Conservation (phyloP, 2,113 vertebrate species). For the Sorex araneus region DNA sequence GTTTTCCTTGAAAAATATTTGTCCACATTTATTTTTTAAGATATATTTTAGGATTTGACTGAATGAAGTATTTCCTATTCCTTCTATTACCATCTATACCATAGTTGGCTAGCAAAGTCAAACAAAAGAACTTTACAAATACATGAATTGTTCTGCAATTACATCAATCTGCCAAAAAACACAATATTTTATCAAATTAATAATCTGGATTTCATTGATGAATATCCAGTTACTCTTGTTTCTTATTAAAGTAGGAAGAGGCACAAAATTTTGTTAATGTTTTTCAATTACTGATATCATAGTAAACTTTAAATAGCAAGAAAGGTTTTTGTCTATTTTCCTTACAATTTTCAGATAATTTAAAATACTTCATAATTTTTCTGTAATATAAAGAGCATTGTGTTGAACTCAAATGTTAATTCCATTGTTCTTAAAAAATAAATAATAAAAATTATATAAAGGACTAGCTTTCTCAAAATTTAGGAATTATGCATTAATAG, state of each 20-base stretch:
- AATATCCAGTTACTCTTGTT: neutral
- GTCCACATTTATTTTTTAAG: neutral
- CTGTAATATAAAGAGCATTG: neutral
- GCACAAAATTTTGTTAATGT: neutral
- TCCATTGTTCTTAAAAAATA: too few species aligned
- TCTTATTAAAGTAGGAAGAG: conserved; percentile 6
- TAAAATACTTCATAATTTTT: neutral
- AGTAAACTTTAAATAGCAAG: neutral
- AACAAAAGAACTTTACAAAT: neutral
- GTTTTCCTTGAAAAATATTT: neutral
- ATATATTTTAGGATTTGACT: neutral
- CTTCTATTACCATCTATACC: neutral
- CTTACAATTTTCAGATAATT: conserved; percentile 38
- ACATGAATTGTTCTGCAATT: neutral
- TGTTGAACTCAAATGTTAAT: neutral
- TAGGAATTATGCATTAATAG: neutral
- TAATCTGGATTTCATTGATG: neutral
- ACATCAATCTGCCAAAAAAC: neutral
- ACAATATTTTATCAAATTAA: conserved; percentile 20
- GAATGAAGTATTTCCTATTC: neutral
- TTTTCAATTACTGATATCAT: neutral
- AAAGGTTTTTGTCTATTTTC: neutral
- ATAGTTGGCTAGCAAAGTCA: neutral
- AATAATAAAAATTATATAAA: neutral
- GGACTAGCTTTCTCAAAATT: neutral